Base-by-base conservation (phyloP, 2,888 invertebrate species). In the Schizotus pectinicornis region DNA sequence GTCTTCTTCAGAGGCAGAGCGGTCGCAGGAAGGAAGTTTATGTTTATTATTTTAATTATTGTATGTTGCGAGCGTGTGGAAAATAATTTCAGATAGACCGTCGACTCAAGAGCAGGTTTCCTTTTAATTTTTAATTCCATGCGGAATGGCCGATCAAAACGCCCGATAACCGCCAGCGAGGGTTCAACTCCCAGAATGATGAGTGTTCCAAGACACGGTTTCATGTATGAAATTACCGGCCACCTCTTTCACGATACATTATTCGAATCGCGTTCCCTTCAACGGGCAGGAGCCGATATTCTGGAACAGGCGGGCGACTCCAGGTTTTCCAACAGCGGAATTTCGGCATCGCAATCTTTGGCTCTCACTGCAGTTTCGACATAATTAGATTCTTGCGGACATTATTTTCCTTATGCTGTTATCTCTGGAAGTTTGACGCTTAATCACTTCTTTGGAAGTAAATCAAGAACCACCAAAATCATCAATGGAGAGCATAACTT, bases 31-130 rank as follows among this genome's bases (percentile, higher is more conserved):
- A 73, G 72, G 73, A 73, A 73, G 73, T 68, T 68, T 63, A 63
- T 70, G 69, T 72, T 69, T 71, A 70, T 73, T 73, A 72, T 73
- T 72, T 71, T 71, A 70, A 70, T 71, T 73, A 63, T 63, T 64
- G 49, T 58, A 56, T 37, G 60, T 50, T 59, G 50, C 43, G 64
- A 64, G 67, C 67, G 67, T 67, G 69, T 67, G 65, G 67, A 69
- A 69, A 72, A 70, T 67, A 66, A 67, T 71, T 70, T 69, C 64
- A 69, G 69, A 70, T 64, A 69, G 69, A 69, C 67, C 68, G 67
- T 70, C 71, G 70, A 72, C 69, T 69, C 50, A 60, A 63, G 67
- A 69, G 67, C 69, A 67, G 70, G 69, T 71, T 71, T 63, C 59
- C 68, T 66, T 69, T 69, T 67, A 68, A 70, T 71, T 66, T 69